Evolutionary conservation across 2,888 invertebrate genomes (phyloP).

Genomic region (Ecdyonurus torrentis): DNA sequence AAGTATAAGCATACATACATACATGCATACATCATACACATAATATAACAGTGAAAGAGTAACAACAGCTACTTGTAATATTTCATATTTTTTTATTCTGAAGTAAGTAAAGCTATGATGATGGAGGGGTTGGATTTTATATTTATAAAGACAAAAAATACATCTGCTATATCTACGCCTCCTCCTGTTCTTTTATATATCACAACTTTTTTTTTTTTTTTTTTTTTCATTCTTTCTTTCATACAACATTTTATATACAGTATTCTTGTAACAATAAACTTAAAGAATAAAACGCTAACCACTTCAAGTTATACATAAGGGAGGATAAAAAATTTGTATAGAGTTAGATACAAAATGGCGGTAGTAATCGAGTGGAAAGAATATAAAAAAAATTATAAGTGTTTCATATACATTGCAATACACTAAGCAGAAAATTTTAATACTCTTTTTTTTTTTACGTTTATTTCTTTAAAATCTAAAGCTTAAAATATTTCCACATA

Average conservation of each 20-base stretch:
- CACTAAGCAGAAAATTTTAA: background rate
- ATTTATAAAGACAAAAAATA: background rate
- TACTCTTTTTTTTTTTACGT: no score
- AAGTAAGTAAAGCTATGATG: no score
- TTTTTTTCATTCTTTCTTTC: no score
- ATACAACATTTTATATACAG: no score
- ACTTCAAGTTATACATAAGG: no score
- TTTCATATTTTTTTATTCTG: no score
- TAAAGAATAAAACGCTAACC: background rate
- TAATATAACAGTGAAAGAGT: no score
- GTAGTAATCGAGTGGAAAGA: background rate
- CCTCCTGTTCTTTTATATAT: background rate
- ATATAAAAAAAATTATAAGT: background rate
- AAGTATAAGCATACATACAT: no score
- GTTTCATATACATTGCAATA: background rate
- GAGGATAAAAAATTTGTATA: background rate
- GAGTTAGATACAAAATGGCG: background rate
- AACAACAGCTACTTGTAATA: no score
- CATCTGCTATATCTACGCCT: background rate
- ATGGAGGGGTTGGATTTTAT: background rate
- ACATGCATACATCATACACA: no score
- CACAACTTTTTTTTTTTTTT: background rate
- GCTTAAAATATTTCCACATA: background rate
- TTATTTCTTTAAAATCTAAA: background rate
- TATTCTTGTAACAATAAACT: background rate